Percentiles rank a stretch among this genome's conserved stretches.
Evolutionary conservation across 2,797 vertebrate species (phyloP).

Genomic region (Platalea minor): DNA sequence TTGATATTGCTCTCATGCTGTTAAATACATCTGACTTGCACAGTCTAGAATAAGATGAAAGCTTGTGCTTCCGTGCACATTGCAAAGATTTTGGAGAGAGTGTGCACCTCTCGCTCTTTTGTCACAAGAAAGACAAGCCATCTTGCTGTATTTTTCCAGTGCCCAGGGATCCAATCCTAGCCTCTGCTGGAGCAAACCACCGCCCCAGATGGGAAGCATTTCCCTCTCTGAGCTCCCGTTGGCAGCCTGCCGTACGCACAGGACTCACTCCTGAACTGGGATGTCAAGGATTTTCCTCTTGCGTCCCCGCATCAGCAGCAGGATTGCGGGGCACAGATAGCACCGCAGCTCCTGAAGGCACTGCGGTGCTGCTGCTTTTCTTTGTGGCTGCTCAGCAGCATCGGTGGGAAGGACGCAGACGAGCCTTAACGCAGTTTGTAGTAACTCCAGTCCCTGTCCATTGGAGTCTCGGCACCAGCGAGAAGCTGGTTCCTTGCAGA

Average conservation of each 20-base stretch:
- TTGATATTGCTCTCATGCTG: neutral
- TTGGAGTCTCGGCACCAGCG: neutral
- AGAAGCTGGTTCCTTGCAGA: neutral
- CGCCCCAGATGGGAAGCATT: neutral
- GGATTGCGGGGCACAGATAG: neutral
- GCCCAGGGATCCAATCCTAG: neutral
- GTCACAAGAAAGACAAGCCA: neutral
- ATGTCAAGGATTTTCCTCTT: neutral
- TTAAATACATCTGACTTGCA: neutral
- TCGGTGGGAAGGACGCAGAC: neutral
- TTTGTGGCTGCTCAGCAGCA: neutral
- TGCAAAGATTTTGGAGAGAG: neutral
- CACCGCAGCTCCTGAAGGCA: neutral
- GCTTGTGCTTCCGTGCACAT: neutral
- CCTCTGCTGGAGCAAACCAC: neutral
- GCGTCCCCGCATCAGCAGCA: neutral
- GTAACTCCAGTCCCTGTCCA: fast-evolving
- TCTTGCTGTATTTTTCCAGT: neutral
- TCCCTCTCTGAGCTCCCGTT: neutral
- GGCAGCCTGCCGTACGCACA: neutral
- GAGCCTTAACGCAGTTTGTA: neutral
- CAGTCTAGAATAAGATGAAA: neutral
- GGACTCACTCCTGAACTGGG: neutral
- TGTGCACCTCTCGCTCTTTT: neutral
- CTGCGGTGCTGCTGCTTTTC: neutral